Evolutionary conservation across 2,888 invertebrate species (phyloP).

Genomic region (Drymonia ruficornis): DNA sequence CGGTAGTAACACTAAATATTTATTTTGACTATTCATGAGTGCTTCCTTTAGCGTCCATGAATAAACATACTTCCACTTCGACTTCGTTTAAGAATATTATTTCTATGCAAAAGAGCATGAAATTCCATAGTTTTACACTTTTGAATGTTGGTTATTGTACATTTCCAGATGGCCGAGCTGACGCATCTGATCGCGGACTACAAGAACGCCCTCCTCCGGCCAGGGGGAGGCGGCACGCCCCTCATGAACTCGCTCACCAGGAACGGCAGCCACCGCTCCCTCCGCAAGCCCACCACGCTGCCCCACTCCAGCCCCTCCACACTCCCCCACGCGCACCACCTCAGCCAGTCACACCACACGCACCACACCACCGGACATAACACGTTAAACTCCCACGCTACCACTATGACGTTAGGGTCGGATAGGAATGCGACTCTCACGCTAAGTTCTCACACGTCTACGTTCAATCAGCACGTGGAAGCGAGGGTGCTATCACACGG

Average conservation of each 20-base stretch:
- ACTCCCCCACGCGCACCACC: slow-evolving; percentile 61
- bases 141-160: too few species aligned
- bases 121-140: too few species aligned
- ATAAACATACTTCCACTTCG: too few species aligned
- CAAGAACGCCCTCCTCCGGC: slow-evolving; percentile 94
- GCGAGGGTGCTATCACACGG: slow-evolving; percentile 74
- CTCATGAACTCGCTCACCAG: slow-evolving; percentile 91
- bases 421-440: slow-evolving; percentile 71
- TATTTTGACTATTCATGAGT: too few species aligned
- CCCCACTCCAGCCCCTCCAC: slow-evolving; percentile 79
- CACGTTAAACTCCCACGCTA: slow-evolving; percentile 85
- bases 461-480: slow-evolving; percentile 60
- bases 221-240: slow-evolving; percentile 90
- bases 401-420: slow-evolving; percentile 72
- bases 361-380: slow-evolving; percentile 80
- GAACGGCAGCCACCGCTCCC: slow-evolving; percentile 87
- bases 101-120: too few species aligned
- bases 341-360: slow-evolving; percentile 54
- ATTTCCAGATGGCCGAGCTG: slow-evolving; percentile 92
- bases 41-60: too few species aligned
- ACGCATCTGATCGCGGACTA: slow-evolving; percentile 97
- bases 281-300: slow-evolving; percentile 69
- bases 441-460: slow-evolving; percentile 69
- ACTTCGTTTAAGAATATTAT: too few species aligned
- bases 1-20: too few species aligned